Conservation (phyloP, 2,888 invertebrate species). For the Oscheius sp. region DNA sequence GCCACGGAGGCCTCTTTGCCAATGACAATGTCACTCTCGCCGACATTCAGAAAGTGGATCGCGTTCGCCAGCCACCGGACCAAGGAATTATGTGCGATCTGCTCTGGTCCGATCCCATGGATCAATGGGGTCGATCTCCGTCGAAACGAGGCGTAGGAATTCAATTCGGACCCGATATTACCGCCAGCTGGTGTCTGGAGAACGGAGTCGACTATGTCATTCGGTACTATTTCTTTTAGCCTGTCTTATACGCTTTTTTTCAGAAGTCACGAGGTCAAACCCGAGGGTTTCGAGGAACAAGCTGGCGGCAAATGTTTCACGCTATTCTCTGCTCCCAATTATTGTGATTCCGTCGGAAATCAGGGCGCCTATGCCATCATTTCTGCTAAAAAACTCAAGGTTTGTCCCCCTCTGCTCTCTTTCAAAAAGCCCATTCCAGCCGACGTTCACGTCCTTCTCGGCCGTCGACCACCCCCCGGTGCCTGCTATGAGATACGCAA, state of each 20-base stretch:
- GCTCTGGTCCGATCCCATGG: constrained; percentile 96
- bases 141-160: constrained; percentile 97
- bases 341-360: constrained; percentile 94
- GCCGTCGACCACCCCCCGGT: constrained; percentile 81
- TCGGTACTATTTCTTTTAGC: constrained; percentile 65
- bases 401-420: constrained; percentile 20
- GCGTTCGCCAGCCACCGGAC: constrained; percentile 96
- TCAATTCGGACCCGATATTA: constrained; percentile 96
- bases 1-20: constrained; percentile 98
- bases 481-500: constrained; percentile 68
- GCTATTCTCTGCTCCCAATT: constrained; percentile 99
- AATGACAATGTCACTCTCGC: constrained; percentile 91
- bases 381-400: constrained; percentile 79
- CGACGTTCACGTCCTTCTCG: constrained; percentile 89
- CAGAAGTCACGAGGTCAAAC: constrained; percentile 95
- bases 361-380: constrained; percentile 96
- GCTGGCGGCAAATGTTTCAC: constrained; percentile 97
- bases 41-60: constrained; percentile 87
- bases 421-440: constrained; percentile 80
- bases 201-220: constrained; percentile 94
- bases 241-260: not conserved
- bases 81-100: constrained; percentile 98
- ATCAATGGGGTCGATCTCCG: constrained; percentile 86
- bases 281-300: constrained; percentile 92
- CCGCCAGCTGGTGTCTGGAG: constrained; percentile 84